These are phyloP conservation scores for Cardinalis cardinalis DNA, from an alignment of 2,113 vertebrate species.

Conservation along the genomic window DNA sequence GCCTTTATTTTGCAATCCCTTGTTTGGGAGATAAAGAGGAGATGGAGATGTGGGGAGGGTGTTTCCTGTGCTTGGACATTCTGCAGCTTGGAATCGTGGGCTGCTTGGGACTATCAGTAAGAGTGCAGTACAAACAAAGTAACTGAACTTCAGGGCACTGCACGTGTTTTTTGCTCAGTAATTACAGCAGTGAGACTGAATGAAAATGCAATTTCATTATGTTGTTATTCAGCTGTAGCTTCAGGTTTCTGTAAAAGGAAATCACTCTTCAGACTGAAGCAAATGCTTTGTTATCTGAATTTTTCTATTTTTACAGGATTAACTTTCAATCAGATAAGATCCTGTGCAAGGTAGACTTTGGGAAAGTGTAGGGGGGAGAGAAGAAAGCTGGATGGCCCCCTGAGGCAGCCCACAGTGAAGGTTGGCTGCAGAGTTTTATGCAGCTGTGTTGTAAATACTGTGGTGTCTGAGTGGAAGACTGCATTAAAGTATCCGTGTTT, in stretches of 20 bases:
- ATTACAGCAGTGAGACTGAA: background rate
- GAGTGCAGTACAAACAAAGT: background rate
- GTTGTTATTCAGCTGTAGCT: background rate
- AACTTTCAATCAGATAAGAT: background rate
- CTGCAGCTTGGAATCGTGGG: fast-evolving
- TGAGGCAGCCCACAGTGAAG: background rate
- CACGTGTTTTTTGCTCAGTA: background rate
- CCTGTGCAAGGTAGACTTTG: background rate
- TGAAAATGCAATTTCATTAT: background rate
- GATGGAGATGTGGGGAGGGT: background rate
- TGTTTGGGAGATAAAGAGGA: background rate
- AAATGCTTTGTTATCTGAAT: background rate
- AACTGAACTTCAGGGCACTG: background rate
- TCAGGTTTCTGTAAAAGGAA: background rate
- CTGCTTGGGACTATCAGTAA: background rate
- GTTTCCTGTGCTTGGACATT: background rate
- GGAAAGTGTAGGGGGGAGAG: background rate
- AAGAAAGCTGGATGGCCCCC: background rate
- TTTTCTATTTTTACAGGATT: background rate
- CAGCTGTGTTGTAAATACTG: background rate
- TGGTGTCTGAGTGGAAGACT: background rate
- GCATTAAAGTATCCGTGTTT: background rate
- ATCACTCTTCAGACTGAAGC: background rate
- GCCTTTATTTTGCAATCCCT: background rate
- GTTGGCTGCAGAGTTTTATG: background rate